Percentiles rank a stretch among this genome's conserved stretches.
Evolutionary conservation across 2,888 invertebrate species (phyloP).

Genomic region (Cerastoderma edule): DNA sequence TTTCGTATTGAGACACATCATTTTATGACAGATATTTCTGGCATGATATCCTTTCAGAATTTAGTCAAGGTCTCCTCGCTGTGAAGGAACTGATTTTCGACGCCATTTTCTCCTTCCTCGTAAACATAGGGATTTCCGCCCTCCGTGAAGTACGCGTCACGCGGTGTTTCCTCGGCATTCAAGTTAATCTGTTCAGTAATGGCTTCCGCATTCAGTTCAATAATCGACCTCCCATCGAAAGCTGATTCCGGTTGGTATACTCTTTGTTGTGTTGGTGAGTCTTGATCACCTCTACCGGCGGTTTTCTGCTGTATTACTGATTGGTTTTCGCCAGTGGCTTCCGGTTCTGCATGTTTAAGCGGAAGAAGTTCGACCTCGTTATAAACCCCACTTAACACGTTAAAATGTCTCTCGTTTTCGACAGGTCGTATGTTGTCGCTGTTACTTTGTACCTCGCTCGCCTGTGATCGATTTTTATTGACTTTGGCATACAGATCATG

Average conservation of each 20-base stretch:
- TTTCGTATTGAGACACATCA: no score
- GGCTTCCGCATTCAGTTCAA: conserved; percentile 18
- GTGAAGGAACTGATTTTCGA: not conserved
- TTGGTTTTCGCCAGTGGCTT: no score
- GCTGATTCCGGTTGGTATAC: not conserved
- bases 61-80: conserved; percentile 6
- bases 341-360: not conserved
- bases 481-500: conserved; percentile 34
- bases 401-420: conserved; percentile 5
- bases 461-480: conserved; percentile 5
- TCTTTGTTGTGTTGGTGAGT: not conserved
- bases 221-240: conserved; percentile 1
- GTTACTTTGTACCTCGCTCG: no score
- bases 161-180: not conserved
- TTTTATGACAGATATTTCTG: no score
- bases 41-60: no score
- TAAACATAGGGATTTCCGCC: not conserved
- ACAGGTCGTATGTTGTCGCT: not conserved
- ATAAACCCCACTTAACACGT: conserved; percentile 25
- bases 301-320: no score
- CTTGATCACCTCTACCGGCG: no score
- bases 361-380: conserved; percentile 30
- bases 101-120: conserved; percentile 15
- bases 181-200: conserved; percentile 15
- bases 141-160: not conserved